Evolutionary conservation across 2,888 invertebrate species (phyloP), one percentile per base, ranked within the genome.

Genomic region (Smittia sp.): DNA sequence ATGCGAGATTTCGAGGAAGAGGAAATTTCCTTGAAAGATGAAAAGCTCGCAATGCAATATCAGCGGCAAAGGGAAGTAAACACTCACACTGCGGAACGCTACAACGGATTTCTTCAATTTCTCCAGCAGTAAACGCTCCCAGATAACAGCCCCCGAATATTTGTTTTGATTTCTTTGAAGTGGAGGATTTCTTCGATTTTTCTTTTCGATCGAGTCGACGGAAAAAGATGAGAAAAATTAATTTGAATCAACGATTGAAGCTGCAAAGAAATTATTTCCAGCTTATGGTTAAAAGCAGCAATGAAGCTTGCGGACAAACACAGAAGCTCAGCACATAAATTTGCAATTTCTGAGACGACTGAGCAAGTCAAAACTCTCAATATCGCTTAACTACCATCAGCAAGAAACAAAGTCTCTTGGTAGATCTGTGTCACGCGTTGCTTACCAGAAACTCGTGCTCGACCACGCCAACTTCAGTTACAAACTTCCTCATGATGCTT

Each of bases 91-190:
- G 80, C 91, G 89, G 78, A 95, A 94, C 74, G 87, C 88, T 78
- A 94, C 83, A 24, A 94, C 89, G 0, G 94, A 90, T 76, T 86
- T 87, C 80, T 93, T 94, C 77, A 96, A 85, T 76, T 89, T 88
- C 76, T 89, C 87, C 78, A 93, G 92, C 18, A 96, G 83, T 73
- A 91, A 86, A 62, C 93, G 85, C 13, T 90, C 90, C 96, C 96
- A 96, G 80, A 89, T 91, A 75, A 96, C 92, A 18, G 92, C 86
- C 7, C 96, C 94, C 2, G 92, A 89, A n/a, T 88, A 86, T 0
- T 91, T 90, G 0, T 94, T 92, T 77, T 92, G 90, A 78, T 92
- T 87, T 74, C 89, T 87, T 24, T 91, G 85, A 38, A 92, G 80
- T 0, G 92, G 90, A 0, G 93, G 93, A 75, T 85, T 83, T 75